phyloP scores from a whole-genome alignment of 2,113 vertebrate genomes.

The Ifrita kowaldi region DNA sequence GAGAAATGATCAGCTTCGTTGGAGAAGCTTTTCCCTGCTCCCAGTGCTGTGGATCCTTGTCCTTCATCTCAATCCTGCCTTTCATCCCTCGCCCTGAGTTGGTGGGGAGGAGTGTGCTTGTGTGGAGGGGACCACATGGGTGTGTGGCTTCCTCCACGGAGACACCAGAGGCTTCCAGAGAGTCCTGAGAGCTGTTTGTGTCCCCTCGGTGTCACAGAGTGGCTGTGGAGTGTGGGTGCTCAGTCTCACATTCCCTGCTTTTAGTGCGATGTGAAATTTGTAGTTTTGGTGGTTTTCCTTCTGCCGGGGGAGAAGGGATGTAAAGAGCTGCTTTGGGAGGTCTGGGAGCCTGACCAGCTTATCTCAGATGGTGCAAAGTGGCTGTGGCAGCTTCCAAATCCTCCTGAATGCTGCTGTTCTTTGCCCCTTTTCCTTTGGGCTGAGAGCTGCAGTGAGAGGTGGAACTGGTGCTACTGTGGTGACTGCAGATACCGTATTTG shows the following conservation, averaged over 20 bases:
- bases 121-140: not conserved
- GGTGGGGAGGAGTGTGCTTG: not conserved
- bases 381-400: not conserved
- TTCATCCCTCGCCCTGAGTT: fast-evolving
- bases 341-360: not conserved
- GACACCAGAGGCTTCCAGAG: not conserved
- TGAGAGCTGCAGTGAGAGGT: not conserved
- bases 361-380: not conserved
- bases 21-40: not conserved
- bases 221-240: not conserved
- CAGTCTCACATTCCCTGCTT: fast-evolving
- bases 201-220: fast-evolving
- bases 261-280: not conserved
- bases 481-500: fast-evolving
- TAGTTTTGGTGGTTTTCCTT: not conserved
- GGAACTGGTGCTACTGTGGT: not conserved
- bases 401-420: not conserved
- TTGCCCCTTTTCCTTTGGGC: not conserved
- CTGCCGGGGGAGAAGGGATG: not conserved
- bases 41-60: fast-evolving
- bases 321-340: not conserved
- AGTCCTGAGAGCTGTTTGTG: not conserved
- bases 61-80: fast-evolving
- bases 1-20: not conserved
- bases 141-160: not conserved